Evolutionary conservation across 23 tunicate species (phyloP).

Genomic region (Styela clava): DNA sequence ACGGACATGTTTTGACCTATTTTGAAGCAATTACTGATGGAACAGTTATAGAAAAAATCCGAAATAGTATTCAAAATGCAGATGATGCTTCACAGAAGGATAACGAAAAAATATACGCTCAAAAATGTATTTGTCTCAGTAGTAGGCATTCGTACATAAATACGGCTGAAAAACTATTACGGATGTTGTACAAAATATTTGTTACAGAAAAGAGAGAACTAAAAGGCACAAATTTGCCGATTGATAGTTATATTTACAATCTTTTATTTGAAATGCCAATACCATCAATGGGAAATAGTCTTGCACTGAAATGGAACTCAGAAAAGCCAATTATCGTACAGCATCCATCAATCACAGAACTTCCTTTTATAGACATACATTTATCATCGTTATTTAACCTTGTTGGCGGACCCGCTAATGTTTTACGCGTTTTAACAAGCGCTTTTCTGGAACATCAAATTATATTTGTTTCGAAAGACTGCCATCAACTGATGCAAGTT

Average conservation of each 20-base stretch:
- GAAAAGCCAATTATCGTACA: slow-evolving; percentile 58
- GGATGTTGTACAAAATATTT: slow-evolving; percentile 41
- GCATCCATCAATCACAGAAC: slow-evolving; percentile 44
- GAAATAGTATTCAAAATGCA: background rate
- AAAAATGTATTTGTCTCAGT: slow-evolving; percentile 77
- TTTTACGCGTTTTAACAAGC: slow-evolving; percentile 59
- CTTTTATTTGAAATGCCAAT: slow-evolving; percentile 76
- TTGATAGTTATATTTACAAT: slow-evolving; percentile 88
- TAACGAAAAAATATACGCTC: slow-evolving; percentile 10
- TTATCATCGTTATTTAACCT: slow-evolving; percentile 41
- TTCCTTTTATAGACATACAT: slow-evolving; percentile 69
- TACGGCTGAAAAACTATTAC: slow-evolving; percentile 67
- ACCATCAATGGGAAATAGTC: slow-evolving; percentile 48
- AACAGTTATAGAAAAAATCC: slow-evolving; percentile 12
- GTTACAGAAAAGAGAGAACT: slow-evolving; percentile 6
- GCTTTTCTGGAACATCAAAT: slow-evolving; percentile 71
- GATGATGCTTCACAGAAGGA: background rate
- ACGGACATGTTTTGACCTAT: slow-evolving; percentile 80
- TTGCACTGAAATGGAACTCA: slow-evolving; percentile 40
- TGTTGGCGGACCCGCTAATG: slow-evolving; percentile 72
- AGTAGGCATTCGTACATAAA: slow-evolving; percentile 54
- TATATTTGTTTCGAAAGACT: slow-evolving; percentile 74
- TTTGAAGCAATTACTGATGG: slow-evolving; percentile 34
- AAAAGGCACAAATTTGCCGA: slow-evolving; percentile 14
- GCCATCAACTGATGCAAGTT: slow-evolving; percentile 48